These are phyloP conservation scores for Stenopsyche tienmushanensis DNA, from an alignment of 1,140 invertebrate species.

Conservation along the genomic window DNA sequence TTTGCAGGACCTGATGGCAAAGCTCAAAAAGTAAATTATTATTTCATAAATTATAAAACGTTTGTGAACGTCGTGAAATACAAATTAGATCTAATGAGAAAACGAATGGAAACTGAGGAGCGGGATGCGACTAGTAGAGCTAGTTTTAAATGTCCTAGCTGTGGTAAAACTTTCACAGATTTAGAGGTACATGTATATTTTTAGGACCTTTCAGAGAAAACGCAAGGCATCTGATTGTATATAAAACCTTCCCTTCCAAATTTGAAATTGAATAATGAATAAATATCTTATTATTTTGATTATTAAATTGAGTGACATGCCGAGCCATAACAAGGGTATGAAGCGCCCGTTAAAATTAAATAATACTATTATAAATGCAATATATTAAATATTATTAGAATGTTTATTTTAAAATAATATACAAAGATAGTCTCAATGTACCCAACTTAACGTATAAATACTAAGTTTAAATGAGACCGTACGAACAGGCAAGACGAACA, in stretches of 20 bases:
- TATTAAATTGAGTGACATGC: too few relatives aligned
- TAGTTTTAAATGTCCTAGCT: slow-evolving; percentile 91
- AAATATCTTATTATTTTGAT: background rate
- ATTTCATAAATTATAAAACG: slow-evolving; percentile 96
- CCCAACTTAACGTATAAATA: too few relatives aligned
- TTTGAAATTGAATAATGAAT: background rate
- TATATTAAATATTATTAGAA: too few relatives aligned
- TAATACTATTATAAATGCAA: too few relatives aligned
- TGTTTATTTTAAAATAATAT: too few relatives aligned
- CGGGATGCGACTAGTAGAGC: slow-evolving; percentile 91
- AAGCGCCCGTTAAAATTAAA: too few relatives aligned
- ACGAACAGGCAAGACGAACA: too few relatives aligned
- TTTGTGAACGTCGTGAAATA: slow-evolving; percentile 98
- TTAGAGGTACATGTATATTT: slow-evolving; percentile 61
- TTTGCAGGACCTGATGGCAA: slow-evolving; percentile 89
- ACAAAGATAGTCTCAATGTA: too few relatives aligned
- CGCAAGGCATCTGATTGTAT: too few relatives aligned
- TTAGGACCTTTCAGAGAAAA: too few relatives aligned
- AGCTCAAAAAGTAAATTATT: slow-evolving; percentile 95
- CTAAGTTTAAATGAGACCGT: too few relatives aligned
- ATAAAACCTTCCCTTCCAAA: background rate
- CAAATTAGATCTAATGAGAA: slow-evolving; percentile 92
- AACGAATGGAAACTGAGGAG: slow-evolving; percentile 93
- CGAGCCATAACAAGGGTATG: too few relatives aligned
- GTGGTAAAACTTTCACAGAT: slow-evolving; percentile 89